phyloP scores from a whole-genome alignment of 2,888 invertebrate species.

The Oxytorus armatus region DNA sequence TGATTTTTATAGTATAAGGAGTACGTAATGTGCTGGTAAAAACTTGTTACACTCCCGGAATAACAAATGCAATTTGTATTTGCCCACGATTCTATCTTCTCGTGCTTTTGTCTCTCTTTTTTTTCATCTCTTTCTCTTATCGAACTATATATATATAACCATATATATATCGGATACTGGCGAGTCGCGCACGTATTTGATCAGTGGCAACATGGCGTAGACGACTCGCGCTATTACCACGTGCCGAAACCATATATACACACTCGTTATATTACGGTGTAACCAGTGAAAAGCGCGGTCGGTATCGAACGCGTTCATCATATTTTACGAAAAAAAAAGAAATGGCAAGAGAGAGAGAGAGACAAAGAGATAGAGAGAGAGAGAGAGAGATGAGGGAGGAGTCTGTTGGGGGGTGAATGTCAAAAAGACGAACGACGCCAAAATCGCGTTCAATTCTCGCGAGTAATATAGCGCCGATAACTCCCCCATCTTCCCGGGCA shows the following conservation, averaged over 20 bases:
- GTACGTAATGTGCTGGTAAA: background rate
- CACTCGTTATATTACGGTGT: slow-evolving; percentile 1
- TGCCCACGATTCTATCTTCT: background rate
- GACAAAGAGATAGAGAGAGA: no score
- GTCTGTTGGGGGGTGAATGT: background rate
- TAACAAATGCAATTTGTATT: background rate
- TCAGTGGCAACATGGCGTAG: slow-evolving; percentile 17
- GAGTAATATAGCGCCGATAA: slow-evolving; percentile 17
- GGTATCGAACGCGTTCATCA: slow-evolving; percentile 43
- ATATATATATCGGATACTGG: slow-evolving; percentile 1
- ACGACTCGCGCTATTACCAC: slow-evolving; percentile 2
- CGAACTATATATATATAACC: background rate
- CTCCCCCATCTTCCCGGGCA: slow-evolving; percentile 23
- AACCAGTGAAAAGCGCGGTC: slow-evolving; percentile 15
- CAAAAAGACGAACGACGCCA: slow-evolving; percentile 3
- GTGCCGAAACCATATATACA: slow-evolving; percentile 15
- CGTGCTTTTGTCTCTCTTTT: background rate
- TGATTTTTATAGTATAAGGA: background rate
- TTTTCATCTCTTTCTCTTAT: slow-evolving; percentile 3
- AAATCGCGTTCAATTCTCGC: slow-evolving; percentile 21
- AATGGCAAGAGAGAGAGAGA: no score
- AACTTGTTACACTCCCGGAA: background rate
- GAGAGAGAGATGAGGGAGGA: no score
- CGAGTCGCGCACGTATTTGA: slow-evolving; percentile 37
- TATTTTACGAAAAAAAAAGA: background rate